These are phyloP conservation scores for Propithecus coquereli DNA, from an alignment of 2,113 vertebrate genomes.

Conservation along the genomic window DNA sequence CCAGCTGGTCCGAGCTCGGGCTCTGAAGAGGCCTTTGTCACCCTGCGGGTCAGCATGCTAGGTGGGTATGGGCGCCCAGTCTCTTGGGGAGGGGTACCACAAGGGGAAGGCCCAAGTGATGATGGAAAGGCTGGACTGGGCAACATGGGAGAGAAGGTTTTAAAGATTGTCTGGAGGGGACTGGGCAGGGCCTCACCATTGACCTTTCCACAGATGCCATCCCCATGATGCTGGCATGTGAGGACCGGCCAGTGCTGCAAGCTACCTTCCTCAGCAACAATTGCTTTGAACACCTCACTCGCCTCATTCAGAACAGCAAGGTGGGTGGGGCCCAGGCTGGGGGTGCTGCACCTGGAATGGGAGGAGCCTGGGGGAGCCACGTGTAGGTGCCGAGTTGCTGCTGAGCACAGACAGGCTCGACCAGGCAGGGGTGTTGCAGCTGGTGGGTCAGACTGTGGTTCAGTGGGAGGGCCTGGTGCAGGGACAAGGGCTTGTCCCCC, in stretches of 20 bases:
- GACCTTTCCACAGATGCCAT: conserved; percentile 85
- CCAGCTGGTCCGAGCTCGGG: conserved; percentile 67
- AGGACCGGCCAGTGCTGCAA: conserved; percentile 94
- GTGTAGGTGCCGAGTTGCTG: not conserved
- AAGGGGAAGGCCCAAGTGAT: not conserved
- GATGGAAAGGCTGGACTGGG: not conserved
- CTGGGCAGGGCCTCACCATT: not conserved
- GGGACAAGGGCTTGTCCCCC: not conserved
- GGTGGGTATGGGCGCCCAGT: conserved; percentile 80
- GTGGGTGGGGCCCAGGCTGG: conserved; percentile 74
- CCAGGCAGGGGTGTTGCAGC: rapidly evolving
- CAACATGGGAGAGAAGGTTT: not conserved
- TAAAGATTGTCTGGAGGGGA: not conserved
- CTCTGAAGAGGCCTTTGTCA: conserved; percentile 85
- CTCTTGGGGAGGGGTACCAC: not conserved
- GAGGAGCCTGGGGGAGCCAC: not conserved
- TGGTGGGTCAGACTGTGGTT: not conserved
- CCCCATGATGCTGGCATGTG: conserved; percentile 93
- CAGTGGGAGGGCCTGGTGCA: not conserved
- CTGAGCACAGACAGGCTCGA: not conserved
- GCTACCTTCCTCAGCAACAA: conserved; percentile 98
- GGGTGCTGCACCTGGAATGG: no score
- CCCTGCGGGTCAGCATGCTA: conserved; percentile 91
- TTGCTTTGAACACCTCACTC: conserved; percentile 97
- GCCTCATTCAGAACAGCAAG: conserved; percentile 99